A percentile compares a stretch with the other conserved stretches of the same genome.
Conservation (phyloP, 2,113 vertebrate genomes). For the Opisthocomus hoazin region DNA sequence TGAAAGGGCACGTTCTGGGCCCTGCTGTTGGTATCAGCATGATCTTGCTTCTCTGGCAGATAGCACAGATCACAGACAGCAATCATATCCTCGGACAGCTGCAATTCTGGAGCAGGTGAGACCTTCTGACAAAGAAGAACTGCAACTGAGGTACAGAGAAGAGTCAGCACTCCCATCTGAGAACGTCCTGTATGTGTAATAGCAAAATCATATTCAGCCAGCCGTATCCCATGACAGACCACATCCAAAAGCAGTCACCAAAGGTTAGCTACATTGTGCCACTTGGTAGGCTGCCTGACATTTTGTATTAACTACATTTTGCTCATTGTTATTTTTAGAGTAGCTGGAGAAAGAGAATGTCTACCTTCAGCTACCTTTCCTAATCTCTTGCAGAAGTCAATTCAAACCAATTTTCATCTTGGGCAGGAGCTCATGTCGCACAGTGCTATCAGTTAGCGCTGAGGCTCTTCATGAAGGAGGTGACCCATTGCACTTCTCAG, state of each 20-base stretch:
- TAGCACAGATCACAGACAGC: not conserved
- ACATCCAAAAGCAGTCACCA: not conserved
- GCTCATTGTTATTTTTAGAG: not conserved
- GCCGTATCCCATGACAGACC: not conserved
- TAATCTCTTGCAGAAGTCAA: not conserved
- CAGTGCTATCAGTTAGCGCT: not conserved
- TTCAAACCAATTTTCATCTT: not conserved
- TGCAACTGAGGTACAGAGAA: accelerated
- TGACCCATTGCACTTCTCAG: not conserved
- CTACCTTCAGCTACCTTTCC: not conserved
- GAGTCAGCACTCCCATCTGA: not conserved
- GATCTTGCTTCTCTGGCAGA: not conserved
- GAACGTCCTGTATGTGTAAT: not conserved
- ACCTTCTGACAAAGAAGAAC: not conserved
- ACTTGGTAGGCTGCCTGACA: not conserved
- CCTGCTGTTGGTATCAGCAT: not conserved
- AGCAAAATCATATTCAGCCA: not conserved
- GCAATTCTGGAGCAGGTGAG: not conserved
- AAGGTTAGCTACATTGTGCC: not conserved
- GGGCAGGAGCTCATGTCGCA: not conserved
- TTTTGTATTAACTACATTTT: not conserved
- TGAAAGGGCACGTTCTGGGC: not conserved
- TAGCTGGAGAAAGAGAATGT: not conserved
- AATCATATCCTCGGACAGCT: not conserved
- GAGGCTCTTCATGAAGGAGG: not conserved